Conservation (phyloP, 2,797 vertebrate species). For the Potorous gilbertii region DNA sequence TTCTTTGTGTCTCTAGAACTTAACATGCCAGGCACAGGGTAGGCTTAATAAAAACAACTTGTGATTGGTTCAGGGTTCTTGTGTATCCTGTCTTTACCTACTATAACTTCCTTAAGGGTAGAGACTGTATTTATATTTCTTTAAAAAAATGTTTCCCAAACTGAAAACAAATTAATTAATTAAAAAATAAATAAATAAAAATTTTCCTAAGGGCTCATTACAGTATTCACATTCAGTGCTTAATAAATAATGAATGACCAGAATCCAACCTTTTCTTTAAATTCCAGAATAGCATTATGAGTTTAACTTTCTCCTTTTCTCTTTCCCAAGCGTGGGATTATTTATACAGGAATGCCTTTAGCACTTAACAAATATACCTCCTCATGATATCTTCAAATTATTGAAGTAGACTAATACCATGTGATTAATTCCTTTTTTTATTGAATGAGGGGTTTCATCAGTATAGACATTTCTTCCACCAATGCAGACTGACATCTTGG, state of each 20-base stretch:
- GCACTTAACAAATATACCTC: neutral
- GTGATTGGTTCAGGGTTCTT: neutral
- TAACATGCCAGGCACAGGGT: neutral
- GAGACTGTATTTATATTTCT: neutral
- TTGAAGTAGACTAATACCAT: no score
- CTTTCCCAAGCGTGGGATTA: neutral
- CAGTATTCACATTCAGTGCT: neutral
- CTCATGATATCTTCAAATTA: neutral
- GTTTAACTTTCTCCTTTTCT: neutral
- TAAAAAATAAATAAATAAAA: no score
- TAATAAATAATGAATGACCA: neutral
- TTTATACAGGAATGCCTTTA: no score
- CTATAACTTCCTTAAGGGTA: neutral
- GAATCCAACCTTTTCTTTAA: neutral
- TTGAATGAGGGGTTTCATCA: neutral
- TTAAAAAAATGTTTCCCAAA: neutral
- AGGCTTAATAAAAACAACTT: neutral
- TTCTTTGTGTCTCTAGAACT: neutral
- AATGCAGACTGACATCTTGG: slow-evolving; percentile 42
- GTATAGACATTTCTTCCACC: neutral
- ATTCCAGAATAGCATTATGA: neutral
- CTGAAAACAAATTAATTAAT: no score
- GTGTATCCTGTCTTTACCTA: neutral
- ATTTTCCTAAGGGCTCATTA: neutral
- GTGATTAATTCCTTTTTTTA: no score